phyloP scores from a whole-genome alignment of 2,113 vertebrate genomes.

The Pogona vitticeps region DNA sequence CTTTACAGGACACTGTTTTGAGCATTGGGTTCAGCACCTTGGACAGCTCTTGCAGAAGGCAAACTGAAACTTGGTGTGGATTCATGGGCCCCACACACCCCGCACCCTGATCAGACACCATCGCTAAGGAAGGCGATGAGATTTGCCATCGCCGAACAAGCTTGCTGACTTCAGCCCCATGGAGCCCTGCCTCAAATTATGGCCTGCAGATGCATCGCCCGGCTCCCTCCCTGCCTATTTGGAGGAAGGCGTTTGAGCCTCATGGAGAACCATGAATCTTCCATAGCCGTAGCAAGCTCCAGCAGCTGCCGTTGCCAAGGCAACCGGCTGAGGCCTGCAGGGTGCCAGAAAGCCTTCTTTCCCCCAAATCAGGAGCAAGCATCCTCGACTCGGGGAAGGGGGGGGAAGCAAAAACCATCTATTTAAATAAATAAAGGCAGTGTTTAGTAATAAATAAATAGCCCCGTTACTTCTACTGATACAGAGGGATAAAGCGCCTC shows the following conservation, averaged over 20 bases:
- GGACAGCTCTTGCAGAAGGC: no score
- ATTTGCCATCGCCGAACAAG: no score
- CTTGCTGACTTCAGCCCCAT: no score
- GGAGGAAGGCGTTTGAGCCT: neutral
- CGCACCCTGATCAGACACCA: no score
- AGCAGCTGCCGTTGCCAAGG: slow-evolving; percentile 12
- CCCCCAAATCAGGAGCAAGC: neutral
- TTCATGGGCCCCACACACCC: neutral
- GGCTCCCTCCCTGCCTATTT: neutral
- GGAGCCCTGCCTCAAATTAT: neutral
- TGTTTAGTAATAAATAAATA: neutral
- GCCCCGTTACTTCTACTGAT: neutral
- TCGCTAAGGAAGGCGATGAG: no score
- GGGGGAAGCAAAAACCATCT: neutral
- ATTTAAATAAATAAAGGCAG: neutral
- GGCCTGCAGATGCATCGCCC: neutral
- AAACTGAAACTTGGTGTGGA: no score
- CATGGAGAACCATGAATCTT: neutral
- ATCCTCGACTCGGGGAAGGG: neutral
- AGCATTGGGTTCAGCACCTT: no score
- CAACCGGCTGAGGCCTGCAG: slow-evolving; percentile 9
- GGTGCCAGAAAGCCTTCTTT: neutral
- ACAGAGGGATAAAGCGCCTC: neutral
- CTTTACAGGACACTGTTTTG: no score
- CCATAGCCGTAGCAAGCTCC: slow-evolving; percentile 2